Percentiles rank a stretch among this genome's conserved stretches.
Evolutionary conservation across 1,140 invertebrate genomes (phyloP).

Genomic region (Melitaea cinxia): DNA sequence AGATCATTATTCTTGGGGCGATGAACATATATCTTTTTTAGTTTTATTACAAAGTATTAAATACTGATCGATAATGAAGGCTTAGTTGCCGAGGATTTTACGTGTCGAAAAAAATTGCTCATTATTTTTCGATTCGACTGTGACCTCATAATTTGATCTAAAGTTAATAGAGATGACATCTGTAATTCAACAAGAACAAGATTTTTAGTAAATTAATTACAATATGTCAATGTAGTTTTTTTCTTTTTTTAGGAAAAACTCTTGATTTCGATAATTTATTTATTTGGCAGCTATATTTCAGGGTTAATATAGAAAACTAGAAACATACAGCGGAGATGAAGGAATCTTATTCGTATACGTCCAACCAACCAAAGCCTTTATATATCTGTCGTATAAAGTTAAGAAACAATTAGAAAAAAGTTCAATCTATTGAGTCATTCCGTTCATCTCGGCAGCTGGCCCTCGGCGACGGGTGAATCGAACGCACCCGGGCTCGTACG

Average conservation of each 20-base stretch:
- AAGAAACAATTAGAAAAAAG: conserved; percentile 14
- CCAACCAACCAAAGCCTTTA: conserved; percentile 25
- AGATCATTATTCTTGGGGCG: conserved; percentile 61
- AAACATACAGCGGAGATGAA: conserved; percentile 1
- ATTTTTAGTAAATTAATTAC: background rate
- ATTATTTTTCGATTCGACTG: conserved; percentile 5
- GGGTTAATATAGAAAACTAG: background rate
- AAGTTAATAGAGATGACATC: background rate
- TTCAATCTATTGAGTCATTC: conserved; percentile 13
- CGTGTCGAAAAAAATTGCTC: background rate
- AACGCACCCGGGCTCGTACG: background rate
- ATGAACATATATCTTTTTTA: conserved; percentile 46
- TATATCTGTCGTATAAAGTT: conserved; percentile 14
- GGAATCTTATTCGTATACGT: conserved; percentile 6
- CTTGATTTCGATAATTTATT: background rate
- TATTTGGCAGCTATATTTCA: background rate
- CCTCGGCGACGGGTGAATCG: background rate
- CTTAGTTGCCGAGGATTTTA: background rate
- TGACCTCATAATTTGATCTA: conserved; percentile 6
- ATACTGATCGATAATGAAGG: conserved; percentile 18
- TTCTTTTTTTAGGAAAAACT: background rate
- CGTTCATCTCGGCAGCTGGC: background rate
- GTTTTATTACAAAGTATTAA: conserved; percentile 37
- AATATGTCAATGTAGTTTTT: background rate
- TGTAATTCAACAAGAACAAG: conserved; percentile 1